Percentiles rank a stretch among this genome's conserved stretches.
phyloP scores from a whole-genome alignment of 2,113 vertebrate genomes.

The Columbina picui region DNA sequence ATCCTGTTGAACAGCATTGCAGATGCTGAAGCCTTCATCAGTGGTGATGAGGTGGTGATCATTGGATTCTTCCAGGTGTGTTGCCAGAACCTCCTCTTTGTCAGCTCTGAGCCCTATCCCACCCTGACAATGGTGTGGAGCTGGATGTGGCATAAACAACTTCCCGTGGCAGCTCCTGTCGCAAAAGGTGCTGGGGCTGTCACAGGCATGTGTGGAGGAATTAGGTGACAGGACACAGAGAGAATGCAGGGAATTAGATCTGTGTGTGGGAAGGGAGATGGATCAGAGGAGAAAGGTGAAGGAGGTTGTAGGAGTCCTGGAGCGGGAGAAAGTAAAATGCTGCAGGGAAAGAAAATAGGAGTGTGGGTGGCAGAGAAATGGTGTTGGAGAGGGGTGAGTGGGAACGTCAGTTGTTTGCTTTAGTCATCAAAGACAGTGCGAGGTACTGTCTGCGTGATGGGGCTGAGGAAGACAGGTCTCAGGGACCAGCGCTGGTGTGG shows the following conservation, averaged over 20 bases:
- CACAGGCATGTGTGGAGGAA: not conserved
- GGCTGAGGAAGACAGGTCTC: not conserved
- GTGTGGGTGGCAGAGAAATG: not conserved
- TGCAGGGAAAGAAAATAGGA: not conserved
- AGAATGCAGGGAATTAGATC: not conserved
- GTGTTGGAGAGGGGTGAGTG: not conserved
- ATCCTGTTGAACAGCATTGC: slow-evolving; percentile 63
- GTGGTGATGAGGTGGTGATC: slow-evolving; percentile 83
- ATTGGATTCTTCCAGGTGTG: slow-evolving; percentile 93
- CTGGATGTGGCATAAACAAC: not conserved
- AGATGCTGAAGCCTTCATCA: slow-evolving; percentile 78
- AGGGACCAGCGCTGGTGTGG: accelerated
- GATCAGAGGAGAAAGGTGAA: not conserved
- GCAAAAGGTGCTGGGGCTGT: not conserved
- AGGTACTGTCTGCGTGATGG: not conserved
- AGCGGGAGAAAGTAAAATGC: not conserved
- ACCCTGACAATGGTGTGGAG: accelerated
- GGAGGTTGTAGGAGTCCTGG: not conserved
- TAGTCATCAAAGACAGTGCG: not conserved
- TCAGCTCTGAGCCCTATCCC: not conserved
- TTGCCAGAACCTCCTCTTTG: not conserved
- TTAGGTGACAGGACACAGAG: not conserved
- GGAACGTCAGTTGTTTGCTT: not conserved
- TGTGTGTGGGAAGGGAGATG: not conserved
- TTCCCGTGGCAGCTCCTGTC: not conserved